Evolutionary conservation across 2,113 vertebrate genomes (phyloP), one percentile per base, ranked within the genome.

Genomic region (Prunella fulvescens): DNA sequence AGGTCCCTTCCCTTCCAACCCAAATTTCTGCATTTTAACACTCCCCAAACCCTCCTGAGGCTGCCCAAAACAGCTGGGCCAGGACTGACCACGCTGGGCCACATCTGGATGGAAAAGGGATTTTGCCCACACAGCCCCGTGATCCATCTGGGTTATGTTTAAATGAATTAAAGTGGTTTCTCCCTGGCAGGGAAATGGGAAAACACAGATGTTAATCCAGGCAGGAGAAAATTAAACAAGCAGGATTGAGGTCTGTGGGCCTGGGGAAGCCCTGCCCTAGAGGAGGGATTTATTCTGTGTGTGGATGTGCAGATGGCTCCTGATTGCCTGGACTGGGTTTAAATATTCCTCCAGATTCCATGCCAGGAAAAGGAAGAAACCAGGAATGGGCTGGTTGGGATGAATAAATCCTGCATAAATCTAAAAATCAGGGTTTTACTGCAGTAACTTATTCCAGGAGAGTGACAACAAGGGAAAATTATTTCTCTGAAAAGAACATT

Each of bases 41-140:
- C 0, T 3, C 6, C 48, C 42, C 22, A 72, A 90, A 40, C 14
- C 29, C 20, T 47, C 14, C 25, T 0, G 8, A 81, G 58, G 28
- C 44, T 56, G 37, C 47, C 17, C 1, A 0, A 33, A 69, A 37
- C 6, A 77, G 26, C 50, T 3, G 2, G 17, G 23, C 11, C 48
- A 19, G 66, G 47, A 56, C 26, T 0, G 0, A 19, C 26, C 3
- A 1, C 11, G 40, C 58, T 11, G 54, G 44, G 17, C 5, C 16
- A 0, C 64, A 73, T 66, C 64, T 81, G 88, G 42, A 14, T 4
- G 0, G 15, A 40, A 57, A 78, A 71, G 28, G 54, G 69, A 57
- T 74, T 93, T 79, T 45, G 6, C 40, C 71, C 76, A 33, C 18
- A 1, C 6, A 6, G 3, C 1, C 37, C 44, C 14, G 11, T 48